Conservation (phyloP, 2,888 invertebrate species). For the Aphrophora alni region DNA sequence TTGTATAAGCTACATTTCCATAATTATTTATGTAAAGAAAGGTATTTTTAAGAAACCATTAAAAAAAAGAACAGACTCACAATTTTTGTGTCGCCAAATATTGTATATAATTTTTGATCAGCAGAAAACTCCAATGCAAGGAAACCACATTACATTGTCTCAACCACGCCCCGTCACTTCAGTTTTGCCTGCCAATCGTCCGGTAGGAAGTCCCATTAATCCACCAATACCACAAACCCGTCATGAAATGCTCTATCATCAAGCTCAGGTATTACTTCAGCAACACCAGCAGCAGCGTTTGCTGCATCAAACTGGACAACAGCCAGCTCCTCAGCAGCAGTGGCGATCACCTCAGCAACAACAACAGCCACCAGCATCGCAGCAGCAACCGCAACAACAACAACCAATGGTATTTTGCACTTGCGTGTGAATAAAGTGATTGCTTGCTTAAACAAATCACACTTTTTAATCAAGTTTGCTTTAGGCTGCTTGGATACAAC, state of each 20-base stretch:
- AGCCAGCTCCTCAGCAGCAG: conserved; percentile 53
- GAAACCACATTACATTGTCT: neutral
- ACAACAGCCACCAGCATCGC: conserved; percentile 59
- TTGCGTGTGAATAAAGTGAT: too few species aligned
- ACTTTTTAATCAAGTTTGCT: too few species aligned
- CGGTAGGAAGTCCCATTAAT: neutral
- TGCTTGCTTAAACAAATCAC: too few species aligned
- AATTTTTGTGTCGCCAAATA: neutral
- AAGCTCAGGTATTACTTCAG: conserved; percentile 56
- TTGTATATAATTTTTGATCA: neutral
- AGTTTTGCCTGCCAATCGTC: neutral
- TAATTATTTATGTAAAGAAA: too few species aligned
- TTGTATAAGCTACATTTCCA: too few species aligned
- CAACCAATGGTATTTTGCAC: conserved; percentile 26
- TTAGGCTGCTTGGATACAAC: too few species aligned
- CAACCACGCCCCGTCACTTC: neutral
- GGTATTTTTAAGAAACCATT: too few species aligned
- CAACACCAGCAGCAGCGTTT: conserved; percentile 56
- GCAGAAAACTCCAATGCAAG: neutral
- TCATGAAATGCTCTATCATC: conserved; percentile 50
- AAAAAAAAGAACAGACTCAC: too few species aligned
- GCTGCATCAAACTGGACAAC: conserved; percentile 53
- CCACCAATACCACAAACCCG: neutral
- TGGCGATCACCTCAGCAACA: conserved; percentile 59
- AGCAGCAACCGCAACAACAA: conserved; percentile 51